Base-by-base conservation (phyloP, 2,797 vertebrate species). In the Manis javanica region DNA sequence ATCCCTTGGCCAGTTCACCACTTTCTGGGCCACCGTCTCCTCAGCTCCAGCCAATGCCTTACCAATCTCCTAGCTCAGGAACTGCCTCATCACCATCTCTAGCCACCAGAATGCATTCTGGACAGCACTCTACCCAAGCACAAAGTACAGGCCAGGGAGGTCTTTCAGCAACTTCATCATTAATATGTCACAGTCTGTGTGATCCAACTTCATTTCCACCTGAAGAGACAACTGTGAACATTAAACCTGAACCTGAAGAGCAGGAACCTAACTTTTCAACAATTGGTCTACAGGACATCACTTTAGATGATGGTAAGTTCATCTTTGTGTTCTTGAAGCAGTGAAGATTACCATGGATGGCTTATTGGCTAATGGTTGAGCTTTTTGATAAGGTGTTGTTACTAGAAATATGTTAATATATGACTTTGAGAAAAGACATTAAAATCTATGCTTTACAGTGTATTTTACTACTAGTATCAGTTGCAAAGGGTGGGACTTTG, bases 261-360 rank as follows among this genome's bases (percentile, higher is more conserved):
- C 98, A 97, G 92, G 99, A 99, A 97, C 98, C 99, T 97, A 99
- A 99, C 97, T 99, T 99, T 98, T 99, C 99, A 96, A 98, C 99
- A 59, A 99, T 99, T 46, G 99, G 99, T 98, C 98, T 99, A 69
- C 99, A 99, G 98, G 99, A 99, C 98, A 99, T 99, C 98, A 99
- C 99, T 0, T 99, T 99, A 98, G 99, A 99, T 96, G 99, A 99
- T 97, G 99, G 99, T 99, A 99, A 99, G 99, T 98, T 96, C 53
- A 42, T 92, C 24, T 79, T 2, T 93, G 8, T 93, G 26, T 94
- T 93, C 81, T 97, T 94, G 64, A 95, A 85, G 34, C 90, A 93
- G 15, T 85, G 31, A 29, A 49, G 64, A 88, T 68, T 92, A 49
- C 29, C 23, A 23, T 66, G 31, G 9, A 42, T 84, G 87, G 68